These are phyloP conservation scores for Hirundo rustica DNA, from an alignment of 2,797 vertebrate species.

Conservation along the genomic window DNA sequence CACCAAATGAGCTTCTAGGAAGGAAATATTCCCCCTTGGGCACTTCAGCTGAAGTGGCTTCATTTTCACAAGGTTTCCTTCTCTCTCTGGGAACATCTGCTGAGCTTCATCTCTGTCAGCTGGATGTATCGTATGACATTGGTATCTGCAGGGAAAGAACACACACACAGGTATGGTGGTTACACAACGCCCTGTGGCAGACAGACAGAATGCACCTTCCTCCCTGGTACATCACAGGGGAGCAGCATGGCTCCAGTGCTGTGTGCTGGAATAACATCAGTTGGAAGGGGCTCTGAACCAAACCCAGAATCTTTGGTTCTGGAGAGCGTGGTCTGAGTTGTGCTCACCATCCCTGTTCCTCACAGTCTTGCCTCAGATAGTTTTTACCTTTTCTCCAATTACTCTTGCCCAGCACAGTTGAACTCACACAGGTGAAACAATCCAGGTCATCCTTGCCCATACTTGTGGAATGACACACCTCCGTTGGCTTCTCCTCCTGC, in stretches of 20 bases:
- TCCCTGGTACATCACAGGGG: neutral
- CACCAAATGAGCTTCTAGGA: constrained; percentile 46
- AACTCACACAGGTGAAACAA: neutral
- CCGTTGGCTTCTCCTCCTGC: neutral
- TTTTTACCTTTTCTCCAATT: neutral
- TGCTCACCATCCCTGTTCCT: neutral
- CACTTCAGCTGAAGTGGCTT: constrained; percentile 48
- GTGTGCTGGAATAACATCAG: neutral
- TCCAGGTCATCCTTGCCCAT: neutral
- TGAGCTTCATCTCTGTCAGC: constrained; percentile 98
- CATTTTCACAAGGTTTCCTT: constrained; percentile 87
- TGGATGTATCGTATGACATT: constrained; percentile 98
- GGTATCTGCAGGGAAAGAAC: constrained; percentile 85
- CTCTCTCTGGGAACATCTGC: constrained; percentile 91
- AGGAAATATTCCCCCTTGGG: constrained; percentile 27
- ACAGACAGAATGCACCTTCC: neutral
- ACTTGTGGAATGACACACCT: neutral
- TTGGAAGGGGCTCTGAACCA: neutral
- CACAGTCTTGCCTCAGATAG: neutral
- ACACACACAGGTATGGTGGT: neutral
- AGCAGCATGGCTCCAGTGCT: rapidly evolving
- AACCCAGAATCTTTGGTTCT: neutral
- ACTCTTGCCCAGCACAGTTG: neutral
- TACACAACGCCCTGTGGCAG: neutral
- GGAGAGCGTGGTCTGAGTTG: neutral